Base-by-base conservation (phyloP, 1,140 invertebrate genomes). In the Eupeodes corollae region DNA sequence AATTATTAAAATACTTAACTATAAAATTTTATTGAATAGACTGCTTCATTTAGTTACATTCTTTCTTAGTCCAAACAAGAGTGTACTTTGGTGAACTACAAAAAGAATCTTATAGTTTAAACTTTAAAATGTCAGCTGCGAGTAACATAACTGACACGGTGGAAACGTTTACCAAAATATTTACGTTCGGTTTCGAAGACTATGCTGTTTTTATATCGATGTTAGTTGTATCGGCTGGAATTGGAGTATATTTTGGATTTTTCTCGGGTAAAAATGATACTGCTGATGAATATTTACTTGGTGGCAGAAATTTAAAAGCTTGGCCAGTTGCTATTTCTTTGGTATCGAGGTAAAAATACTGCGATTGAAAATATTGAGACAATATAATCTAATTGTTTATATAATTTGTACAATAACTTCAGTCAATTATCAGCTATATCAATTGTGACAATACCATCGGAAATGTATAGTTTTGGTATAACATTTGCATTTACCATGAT, bases 361-460 rank as follows among this genome's bases (percentile, higher is more conserved):
- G 55, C n/a, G n/a, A n/a, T n/a, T 44, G 40, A 19, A 3, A 43
- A 10, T 21, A 37, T 15, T 18, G 13, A 11, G 1, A 35, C 16
- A 6, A n/a, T 26, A 30, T 34, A 14, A 14, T 12, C 2, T 15
- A 13, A 15, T 18, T 31, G 19, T 46, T n/a, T 40, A 12, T 26
- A 19, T 37, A 14, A 34, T 16, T 34, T 38, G 34, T 6, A 30
- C 30, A 11, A 21, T 9, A 5, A 5, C 21, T 26, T 26, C 57
- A 86, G 83, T 66, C 88, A 87, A 64, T 79, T 88, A 66, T 89
- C 86, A 1, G 84, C 84, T 5, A 84, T 88, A 47, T 80, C 84
- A 1, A 72, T 91, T 32, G 72, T 90, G 30, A 84, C 86, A 11
- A 75, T 84, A 9, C 86, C 88, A 0, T 82, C 84, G 1, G 88